Conservation (phyloP, 2,888 invertebrate species). For the Blastobasis adustella region DNA sequence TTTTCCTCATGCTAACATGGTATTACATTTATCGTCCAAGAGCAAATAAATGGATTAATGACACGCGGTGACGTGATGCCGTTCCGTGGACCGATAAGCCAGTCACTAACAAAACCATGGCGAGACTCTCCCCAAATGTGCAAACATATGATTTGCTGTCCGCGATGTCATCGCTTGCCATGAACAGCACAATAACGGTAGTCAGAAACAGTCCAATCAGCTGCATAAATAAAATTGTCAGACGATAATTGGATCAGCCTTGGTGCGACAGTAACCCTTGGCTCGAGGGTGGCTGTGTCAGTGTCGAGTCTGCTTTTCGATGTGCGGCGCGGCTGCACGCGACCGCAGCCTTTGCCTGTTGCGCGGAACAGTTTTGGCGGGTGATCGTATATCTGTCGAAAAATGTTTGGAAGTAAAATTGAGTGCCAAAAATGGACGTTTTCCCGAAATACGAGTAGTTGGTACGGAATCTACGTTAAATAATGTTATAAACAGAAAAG, state of each 20-base stretch:
- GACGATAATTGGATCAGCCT: constrained; percentile 68
- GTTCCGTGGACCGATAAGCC: no score
- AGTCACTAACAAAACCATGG: no score
- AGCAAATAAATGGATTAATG: no score
- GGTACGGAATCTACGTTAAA: constrained; percentile 12
- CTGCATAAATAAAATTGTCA: constrained; percentile 6
- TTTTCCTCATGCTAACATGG: no score
- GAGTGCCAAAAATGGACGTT: constrained; percentile 76
- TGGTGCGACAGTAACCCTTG: constrained; percentile 62
- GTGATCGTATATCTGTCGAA: background rate
- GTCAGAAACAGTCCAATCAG: background rate
- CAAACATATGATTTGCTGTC: no score
- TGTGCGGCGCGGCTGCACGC: background rate
- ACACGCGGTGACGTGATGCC: no score
- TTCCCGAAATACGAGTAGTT: constrained; percentile 27
- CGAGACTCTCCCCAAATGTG: no score
- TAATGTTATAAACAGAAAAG: background rate
- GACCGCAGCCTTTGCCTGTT: background rate
- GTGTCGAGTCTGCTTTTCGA: background rate
- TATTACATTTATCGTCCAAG: no score
- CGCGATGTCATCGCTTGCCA: no score
- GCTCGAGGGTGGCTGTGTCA: constrained; percentile 19
- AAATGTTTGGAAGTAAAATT: constrained; percentile 76
- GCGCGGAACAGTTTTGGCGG: background rate
- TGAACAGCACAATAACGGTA: no score